Conservation (phyloP, 2,797 vertebrate genomes). For the Alectoris magna region DNA sequence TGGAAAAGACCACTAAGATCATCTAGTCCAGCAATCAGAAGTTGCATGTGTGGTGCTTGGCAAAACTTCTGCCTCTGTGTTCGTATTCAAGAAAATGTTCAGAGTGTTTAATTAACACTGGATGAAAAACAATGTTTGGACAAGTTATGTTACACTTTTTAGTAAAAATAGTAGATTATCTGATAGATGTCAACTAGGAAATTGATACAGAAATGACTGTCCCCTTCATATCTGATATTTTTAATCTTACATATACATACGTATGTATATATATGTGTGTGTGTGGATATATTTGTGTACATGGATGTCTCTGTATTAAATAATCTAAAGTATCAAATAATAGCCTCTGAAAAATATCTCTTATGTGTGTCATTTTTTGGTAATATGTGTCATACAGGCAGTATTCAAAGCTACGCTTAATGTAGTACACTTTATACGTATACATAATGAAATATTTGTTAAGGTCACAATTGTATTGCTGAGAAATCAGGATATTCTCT, state of each 20-base stretch:
- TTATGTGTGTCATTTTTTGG: not conserved
- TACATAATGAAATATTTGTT: not conserved
- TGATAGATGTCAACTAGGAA: not conserved
- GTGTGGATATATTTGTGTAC: not conserved
- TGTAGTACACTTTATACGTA: not conserved
- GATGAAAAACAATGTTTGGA: not conserved
- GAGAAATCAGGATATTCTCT: not conserved
- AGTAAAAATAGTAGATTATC: not conserved
- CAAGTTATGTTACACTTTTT: not conserved
- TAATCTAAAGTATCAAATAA: not conserved
- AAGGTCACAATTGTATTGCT: not conserved
- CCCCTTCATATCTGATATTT: not conserved
- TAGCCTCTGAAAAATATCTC: not conserved
- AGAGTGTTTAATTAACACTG: not conserved
- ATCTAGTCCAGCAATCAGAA: too few species aligned
- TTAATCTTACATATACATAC: not conserved
- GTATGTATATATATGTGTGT: too few species aligned
- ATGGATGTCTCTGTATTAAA: not conserved
- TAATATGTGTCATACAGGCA: not conserved
- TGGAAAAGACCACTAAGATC: too few species aligned
- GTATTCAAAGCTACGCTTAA: not conserved
- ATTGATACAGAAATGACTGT: not conserved
- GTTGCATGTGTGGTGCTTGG: not conserved
- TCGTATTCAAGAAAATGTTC: not conserved
- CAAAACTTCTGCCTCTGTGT: not conserved